Evolutionary conservation across 2,113 vertebrate species (phyloP).

Genomic region (Eubucco bourcierii): DNA sequence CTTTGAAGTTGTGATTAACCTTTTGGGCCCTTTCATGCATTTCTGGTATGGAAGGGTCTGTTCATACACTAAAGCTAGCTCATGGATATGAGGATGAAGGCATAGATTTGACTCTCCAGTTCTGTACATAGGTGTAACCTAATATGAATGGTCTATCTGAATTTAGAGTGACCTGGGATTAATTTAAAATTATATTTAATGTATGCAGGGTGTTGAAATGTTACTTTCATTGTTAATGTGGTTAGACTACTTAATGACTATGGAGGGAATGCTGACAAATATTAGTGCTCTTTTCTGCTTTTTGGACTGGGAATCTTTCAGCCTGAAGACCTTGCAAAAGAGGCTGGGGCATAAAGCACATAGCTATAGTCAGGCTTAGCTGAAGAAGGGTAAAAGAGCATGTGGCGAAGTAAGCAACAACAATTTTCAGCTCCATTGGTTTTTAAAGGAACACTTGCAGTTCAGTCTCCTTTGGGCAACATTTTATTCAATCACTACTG

Average conservation of each 20-base stretch:
- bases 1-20: background rate
- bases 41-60: background rate
- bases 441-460: conserved; percentile 68
- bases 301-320: background rate
- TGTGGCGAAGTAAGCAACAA: conserved; percentile 57
- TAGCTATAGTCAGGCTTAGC: conserved; percentile 13
- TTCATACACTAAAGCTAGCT: background rate
- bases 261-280: background rate
- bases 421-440: conserved; percentile 70
- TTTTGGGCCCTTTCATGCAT: background rate
- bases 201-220: background rate
- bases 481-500: conserved; percentile 67
- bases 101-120: background rate
- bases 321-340: background rate
- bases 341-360: background rate
- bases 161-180: background rate
- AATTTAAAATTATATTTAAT: background rate
- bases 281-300: conserved; percentile 24
- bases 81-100: background rate
- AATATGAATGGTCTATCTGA: background rate
- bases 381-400: conserved; percentile 53
- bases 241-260: background rate
- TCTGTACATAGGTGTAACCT: background rate
- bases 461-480: conserved; percentile 64
- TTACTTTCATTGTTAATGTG: background rate